These are phyloP conservation scores for Cryptus armator DNA, from an alignment of 2,888 invertebrate genomes.

Conservation along the genomic window DNA sequence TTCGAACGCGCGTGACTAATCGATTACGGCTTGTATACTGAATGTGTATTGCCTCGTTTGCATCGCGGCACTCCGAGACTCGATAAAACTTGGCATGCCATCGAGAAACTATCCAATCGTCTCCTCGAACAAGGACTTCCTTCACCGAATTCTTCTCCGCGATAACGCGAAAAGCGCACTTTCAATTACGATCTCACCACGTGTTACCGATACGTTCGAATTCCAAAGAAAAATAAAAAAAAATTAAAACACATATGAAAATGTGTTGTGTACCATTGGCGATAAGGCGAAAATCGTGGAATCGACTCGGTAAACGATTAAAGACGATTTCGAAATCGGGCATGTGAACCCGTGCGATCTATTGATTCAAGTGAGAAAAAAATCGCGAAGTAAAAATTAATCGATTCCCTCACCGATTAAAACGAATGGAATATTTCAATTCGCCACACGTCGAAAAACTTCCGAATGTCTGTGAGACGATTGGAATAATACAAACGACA, in stretches of 20 bases:
- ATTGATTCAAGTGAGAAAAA: constrained; percentile 15
- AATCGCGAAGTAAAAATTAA: background rate
- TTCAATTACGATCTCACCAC: constrained; percentile 9
- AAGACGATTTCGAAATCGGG: constrained; percentile 1
- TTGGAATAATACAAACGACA: background rate
- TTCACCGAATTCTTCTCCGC: constrained; percentile 8
- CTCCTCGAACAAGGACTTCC: constrained; percentile 32
- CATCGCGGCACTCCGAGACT: constrained; percentile 47
- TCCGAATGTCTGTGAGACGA: background rate
- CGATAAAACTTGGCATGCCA: constrained; percentile 47
- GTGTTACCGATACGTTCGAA: background rate
- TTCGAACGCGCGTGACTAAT: constrained; percentile 72
- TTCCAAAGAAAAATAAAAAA: background rate
- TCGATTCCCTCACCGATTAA: constrained; percentile 1
- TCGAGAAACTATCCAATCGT: constrained; percentile 24
- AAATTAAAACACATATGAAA: background rate
- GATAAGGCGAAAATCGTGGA: background rate
- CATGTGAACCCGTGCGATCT: constrained; percentile 5
- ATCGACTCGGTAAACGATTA: constrained; percentile 3
- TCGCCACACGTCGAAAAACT: background rate
- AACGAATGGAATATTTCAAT: constrained; percentile 23
- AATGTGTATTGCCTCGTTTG: constrained; percentile 49
- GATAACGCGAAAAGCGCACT: constrained; percentile 17
- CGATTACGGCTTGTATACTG: constrained; percentile 62
- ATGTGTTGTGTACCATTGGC: background rate